Base-by-base conservation (phyloP, 30 jellyfish, hydroid and myxozoan species). In the Clytia hemisphaerica region DNA sequence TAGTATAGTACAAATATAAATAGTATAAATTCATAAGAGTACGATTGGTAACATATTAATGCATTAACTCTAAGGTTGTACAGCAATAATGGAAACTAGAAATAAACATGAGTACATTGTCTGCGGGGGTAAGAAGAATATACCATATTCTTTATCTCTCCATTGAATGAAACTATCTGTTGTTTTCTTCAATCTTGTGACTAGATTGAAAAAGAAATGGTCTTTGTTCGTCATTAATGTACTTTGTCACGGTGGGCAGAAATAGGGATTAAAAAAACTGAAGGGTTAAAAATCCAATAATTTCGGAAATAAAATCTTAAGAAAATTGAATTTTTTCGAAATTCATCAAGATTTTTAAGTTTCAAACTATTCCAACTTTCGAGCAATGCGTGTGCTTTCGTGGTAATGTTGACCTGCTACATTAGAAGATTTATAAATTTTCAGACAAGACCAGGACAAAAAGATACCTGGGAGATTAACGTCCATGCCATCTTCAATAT, bases 151-250 rank as follows among this genome's bases (percentile, higher is more conserved):
- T 16, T 89, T 89, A 76, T 89, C 95, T 38, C 98, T 66, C 98
- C 98, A 89, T 69, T 89, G 98, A 9, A 89, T 64, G 37, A 89
- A 89, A 72, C 94, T 67, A n/a, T 81, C 98, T 5, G 98, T 76
- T 7, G 98, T 81, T 60, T 58, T 71, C 67, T 89, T 89, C 63
- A 89, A 28, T 67, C 98, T 62, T 54, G 64, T 63, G 16, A 88
- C 94, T 88, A 48, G 15, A 67, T 65, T 18, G 33, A 3, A 34
- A 30, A 46, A 47, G 31, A 51, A 12, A 12, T 9, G 29, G 12
- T 7, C 66, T 21, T 10, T 10, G 22, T 9, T 51, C 22, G 12
- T 51, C 66, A 51, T 40, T 40, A 51, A 51, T 9, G 22, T 31
- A 58, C 26, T 58, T 3, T n/a, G 42, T 24, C 12, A 21, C 29